Percentiles rank a stretch among this genome's conserved stretches.
Conservation (phyloP, 2,797 vertebrate genomes). For the Enteromius paludinosus region DNA sequence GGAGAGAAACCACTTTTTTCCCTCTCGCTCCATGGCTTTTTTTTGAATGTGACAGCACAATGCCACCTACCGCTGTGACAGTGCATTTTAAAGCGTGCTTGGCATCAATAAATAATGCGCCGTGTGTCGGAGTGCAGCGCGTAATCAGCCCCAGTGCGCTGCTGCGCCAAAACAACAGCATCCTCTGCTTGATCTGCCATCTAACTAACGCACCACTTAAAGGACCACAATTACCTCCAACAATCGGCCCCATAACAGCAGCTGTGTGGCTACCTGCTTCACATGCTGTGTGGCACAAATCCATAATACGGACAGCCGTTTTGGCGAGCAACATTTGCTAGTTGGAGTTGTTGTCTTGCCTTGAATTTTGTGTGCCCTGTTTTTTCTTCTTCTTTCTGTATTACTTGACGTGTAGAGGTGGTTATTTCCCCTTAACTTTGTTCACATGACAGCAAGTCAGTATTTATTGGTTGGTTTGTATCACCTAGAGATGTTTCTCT, state of each 20-base stretch:
- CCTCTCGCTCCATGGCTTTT: slow-evolving; percentile 36
- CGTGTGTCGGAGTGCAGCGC: slow-evolving; percentile 38
- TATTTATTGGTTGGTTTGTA: slow-evolving; percentile 32
- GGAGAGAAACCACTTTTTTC: slow-evolving; percentile 32
- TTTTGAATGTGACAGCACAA: slow-evolving; percentile 60
- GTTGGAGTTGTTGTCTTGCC: neutral
- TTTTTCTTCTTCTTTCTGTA: neutral
- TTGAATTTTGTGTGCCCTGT: neutral
- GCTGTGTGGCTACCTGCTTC: slow-evolving; percentile 35
- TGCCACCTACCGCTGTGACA: slow-evolving; percentile 65
- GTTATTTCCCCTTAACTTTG: slow-evolving; percentile 15
- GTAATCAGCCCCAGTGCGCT: slow-evolving; percentile 59
- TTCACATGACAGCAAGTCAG: slow-evolving; percentile 6
- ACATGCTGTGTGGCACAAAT: slow-evolving; percentile 27
- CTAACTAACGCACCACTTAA: slow-evolving; percentile 46
- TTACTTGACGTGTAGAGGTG: neutral
- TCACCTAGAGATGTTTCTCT: slow-evolving; percentile 17
- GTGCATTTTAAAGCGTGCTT: slow-evolving; percentile 61
- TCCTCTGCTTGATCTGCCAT: slow-evolving; percentile 45
- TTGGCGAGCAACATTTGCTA: slow-evolving; percentile 3
- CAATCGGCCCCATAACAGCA: slow-evolving; percentile 11
- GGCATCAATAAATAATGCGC: slow-evolving; percentile 65
- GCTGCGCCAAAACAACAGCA: slow-evolving; percentile 53
- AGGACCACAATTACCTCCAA: slow-evolving; percentile 39
- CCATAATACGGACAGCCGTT: slow-evolving; percentile 1